Evolutionary conservation across 2,797 vertebrate genomes (phyloP).

Genomic region (Mormyrops attenuatus): DNA sequence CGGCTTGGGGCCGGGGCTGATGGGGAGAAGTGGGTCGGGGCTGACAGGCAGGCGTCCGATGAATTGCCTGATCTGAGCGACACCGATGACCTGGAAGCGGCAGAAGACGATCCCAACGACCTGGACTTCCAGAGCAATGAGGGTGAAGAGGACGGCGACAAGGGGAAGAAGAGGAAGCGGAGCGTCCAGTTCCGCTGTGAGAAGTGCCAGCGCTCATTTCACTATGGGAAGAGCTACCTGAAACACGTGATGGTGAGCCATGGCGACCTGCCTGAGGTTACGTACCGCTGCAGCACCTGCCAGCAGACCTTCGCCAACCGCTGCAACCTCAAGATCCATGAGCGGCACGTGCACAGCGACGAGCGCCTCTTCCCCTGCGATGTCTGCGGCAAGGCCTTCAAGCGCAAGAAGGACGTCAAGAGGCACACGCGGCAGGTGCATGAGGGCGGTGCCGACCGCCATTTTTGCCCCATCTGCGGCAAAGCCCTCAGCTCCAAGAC

Average conservation of each 20-base stretch:
- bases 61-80: background rate
- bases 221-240: conserved; percentile 90
- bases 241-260: conserved; percentile 84
- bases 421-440: conserved; percentile 89
- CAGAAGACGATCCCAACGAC: conserved; percentile 32
- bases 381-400: conserved; percentile 86
- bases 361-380: conserved; percentile 84
- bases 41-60: conserved; percentile 9
- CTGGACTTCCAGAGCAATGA: conserved; percentile 24
- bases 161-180: conserved; percentile 41
- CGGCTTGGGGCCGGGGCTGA: background rate
- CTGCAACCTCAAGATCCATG: conserved; percentile 92
- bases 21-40: background rate
- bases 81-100: conserved; percentile 24
- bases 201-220: conserved; percentile 79
- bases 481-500: conserved; percentile 93
- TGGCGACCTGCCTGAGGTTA: conserved; percentile 68
- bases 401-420: conserved; percentile 89
- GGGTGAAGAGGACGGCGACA: conserved; percentile 36
- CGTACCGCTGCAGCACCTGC: conserved; percentile 82
- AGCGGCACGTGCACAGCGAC: conserved; percentile 88
- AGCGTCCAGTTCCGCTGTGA: conserved; percentile 70
- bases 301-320: conserved; percentile 89
- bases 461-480: conserved; percentile 79
- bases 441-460: conserved; percentile 74